Evolutionary conservation across 2,888 invertebrate species (phyloP), one percentile per base, ranked within the genome.

Genomic region (Chironomus riparius): DNA sequence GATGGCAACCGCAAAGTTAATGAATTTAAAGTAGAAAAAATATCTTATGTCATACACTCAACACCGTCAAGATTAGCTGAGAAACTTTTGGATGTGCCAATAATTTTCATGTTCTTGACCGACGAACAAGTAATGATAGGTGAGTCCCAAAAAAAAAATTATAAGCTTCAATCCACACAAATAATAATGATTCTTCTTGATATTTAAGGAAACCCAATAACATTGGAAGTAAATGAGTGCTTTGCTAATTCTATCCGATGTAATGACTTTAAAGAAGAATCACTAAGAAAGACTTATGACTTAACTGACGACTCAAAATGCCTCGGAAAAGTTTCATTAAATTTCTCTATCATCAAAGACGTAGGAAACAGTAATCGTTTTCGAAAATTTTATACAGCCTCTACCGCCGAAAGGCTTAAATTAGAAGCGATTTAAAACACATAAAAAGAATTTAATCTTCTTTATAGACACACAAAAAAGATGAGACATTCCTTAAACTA

Each of bases 151-250:
- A 56, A 18, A 50, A 13, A 50, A 10, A 65, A 65, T 65, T 22
- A 38, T 38, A 38, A 38, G 38, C 38, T 38, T 38, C 10, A 38
- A 38, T 38, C 38, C 18, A 56, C 56, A 18, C 56, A 56, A 18
- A 18, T 56, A 24, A 21, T 65, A 21, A 13, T 65, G 3, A 65
- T 22, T 24, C 24, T 65, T 65, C 24, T 24, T 24, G n/a, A n/a
- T 24, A 4, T 21, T 65, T 13, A 24, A 65, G 65, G 65, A 10
- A 65, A 12, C 21, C 65, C 48, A 5, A 68, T 74, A 38, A 24
- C 68, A 15, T 22, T 74, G 5, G 74, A 74, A n/a, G n/a, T 74
- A 22, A 65, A 74, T 62, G 74, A 74, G 21, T 74, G 68, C 68
- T 74, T 74, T 48, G 21, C 65, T 5, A 74, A 74, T 24, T 62